Percentiles rank a stretch among this genome's conserved stretches.
These are phyloP conservation scores for Ophioninae sp. DNA, from an alignment of 2,888 invertebrate genomes.

Conservation along the genomic window DNA sequence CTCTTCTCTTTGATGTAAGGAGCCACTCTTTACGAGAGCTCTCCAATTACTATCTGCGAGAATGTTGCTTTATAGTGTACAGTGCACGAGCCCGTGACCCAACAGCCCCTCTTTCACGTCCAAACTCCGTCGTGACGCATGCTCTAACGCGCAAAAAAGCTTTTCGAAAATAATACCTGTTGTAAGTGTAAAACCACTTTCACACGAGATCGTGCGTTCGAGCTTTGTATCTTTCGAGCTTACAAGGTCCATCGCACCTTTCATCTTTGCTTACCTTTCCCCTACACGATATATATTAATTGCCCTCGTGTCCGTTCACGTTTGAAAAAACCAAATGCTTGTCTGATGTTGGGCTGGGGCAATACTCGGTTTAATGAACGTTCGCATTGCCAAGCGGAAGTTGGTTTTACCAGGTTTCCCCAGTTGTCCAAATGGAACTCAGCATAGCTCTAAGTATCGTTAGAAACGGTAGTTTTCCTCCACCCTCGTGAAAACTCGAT, in stretches of 20 bases:
- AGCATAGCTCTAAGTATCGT: no score
- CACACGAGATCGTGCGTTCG: background rate
- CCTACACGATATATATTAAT: no score
- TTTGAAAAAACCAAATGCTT: no score
- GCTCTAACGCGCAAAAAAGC: slow-evolving; percentile 43
- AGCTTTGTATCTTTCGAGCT: background rate
- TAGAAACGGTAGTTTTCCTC: no score
- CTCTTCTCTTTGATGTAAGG: slow-evolving; percentile 58
- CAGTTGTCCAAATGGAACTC: no score
- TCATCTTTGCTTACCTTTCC: no score
- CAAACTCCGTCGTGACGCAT: slow-evolving; percentile 15
- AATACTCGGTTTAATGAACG: no score
- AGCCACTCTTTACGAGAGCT: slow-evolving; percentile 63
- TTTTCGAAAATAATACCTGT: slow-evolving; percentile 43
- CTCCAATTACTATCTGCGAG: slow-evolving; percentile 63
- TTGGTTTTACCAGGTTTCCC: no score
- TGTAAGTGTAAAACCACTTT: slow-evolving; percentile 1
- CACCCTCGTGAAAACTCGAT: no score
- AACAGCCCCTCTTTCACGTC: slow-evolving; percentile 38
- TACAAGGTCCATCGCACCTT: background rate
- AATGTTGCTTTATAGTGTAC: slow-evolving; percentile 30
- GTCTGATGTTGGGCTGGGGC: no score
- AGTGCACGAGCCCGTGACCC: slow-evolving; percentile 35
- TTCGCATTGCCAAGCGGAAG: no score
- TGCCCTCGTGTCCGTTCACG: no score